A percentile compares a stretch with the other conserved stretches of the same genome.
Evolutionary conservation across 2,888 invertebrate species (phyloP).

Genomic region (Ommatoiulus sabulosus): DNA sequence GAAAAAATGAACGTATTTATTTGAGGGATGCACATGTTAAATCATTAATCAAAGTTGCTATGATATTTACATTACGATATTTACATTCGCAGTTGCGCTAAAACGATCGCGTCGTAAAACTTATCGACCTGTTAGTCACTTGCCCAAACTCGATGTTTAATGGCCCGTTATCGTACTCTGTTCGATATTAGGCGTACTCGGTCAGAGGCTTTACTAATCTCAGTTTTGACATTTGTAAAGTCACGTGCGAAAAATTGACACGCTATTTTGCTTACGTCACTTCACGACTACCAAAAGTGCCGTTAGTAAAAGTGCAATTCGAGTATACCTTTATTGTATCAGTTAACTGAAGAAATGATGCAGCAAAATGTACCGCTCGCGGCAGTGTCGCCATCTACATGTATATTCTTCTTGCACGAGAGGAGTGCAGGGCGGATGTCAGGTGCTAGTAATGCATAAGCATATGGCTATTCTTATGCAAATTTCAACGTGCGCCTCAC

Average conservation of each 20-base stretch:
- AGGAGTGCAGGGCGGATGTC: background rate
- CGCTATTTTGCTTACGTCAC: too few relatives aligned
- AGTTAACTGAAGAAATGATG: too few relatives aligned
- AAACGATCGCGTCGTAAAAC: background rate
- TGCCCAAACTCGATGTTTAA: background rate
- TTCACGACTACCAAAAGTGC: too few relatives aligned
- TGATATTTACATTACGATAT: background rate
- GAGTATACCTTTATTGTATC: too few relatives aligned
- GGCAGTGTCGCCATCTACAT: background rate
- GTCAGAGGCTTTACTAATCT: too few relatives aligned
- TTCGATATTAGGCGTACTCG: too few relatives aligned
- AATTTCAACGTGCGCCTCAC: background rate
- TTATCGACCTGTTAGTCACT: background rate
- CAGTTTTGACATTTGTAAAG: too few relatives aligned
- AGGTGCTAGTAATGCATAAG: background rate
- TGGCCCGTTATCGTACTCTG: too few relatives aligned
- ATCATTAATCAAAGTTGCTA: background rate
- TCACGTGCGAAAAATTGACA: too few relatives aligned
- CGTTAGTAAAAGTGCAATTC: too few relatives aligned
- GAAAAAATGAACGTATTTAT: background rate
- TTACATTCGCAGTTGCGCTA: background rate
- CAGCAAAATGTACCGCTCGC: too few relatives aligned
- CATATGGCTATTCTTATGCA: slow-evolving; percentile 7
- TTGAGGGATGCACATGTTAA: background rate
- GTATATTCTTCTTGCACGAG: background rate